Percentiles rank a stretch among this genome's conserved stretches.
Evolutionary conservation across 2,113 vertebrate species (phyloP).

Genomic region (Motacilla alba): DNA sequence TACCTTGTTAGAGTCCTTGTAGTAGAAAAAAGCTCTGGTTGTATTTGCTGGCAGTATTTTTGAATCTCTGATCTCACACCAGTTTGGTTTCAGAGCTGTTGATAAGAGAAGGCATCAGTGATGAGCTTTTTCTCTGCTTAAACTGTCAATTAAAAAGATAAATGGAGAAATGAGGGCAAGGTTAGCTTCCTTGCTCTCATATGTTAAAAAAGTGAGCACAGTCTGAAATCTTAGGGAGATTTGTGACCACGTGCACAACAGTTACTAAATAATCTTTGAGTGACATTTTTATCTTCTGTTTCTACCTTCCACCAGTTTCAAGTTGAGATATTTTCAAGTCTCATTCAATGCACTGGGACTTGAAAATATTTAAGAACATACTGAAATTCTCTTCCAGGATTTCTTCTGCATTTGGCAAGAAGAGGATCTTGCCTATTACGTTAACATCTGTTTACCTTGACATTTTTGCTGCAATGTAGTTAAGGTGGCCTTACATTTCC

Average conservation of each 20-base stretch:
- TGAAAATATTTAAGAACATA: neutral
- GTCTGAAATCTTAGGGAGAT: neutral
- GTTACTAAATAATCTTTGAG: neutral
- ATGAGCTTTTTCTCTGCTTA: neutral
- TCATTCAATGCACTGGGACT: neutral
- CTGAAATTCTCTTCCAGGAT: neutral
- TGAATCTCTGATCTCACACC: neutral
- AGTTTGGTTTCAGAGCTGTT: neutral
- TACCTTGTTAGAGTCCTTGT: neutral
- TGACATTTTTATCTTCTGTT: neutral
- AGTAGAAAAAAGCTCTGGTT: neutral
- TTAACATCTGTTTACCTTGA: neutral
- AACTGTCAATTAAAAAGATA: neutral
- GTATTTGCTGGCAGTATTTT: neutral
- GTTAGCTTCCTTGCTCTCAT: neutral
- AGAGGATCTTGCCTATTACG: neutral
- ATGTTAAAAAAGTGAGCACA: neutral
- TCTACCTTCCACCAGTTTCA: neutral
- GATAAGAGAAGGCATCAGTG: neutral
- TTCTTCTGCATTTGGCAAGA: neutral
- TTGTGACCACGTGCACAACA: neutral
- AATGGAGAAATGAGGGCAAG: neutral
- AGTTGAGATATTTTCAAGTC: neutral
- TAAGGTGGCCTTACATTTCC: neutral
- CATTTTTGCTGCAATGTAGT: neutral